Evolutionary conservation across 2,888 invertebrate genomes (phyloP), one percentile per base, ranked within the genome.

Genomic region (Arctia plantaginis): DNA sequence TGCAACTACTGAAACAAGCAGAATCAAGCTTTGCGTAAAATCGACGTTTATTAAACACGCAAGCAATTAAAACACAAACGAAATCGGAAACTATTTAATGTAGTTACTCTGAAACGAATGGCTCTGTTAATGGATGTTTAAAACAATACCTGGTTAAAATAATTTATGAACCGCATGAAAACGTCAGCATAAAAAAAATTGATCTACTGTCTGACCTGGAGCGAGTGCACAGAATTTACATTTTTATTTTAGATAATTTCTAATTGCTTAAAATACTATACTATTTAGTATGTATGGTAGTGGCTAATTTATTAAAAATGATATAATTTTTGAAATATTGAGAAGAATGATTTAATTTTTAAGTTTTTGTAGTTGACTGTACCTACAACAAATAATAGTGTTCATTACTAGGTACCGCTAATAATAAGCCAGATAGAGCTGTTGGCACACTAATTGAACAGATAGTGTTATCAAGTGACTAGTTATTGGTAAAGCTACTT

Each of bases 381-480:
- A 89, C 86, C 71, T 89, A 88, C 85, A 73, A 69, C 79, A 77
- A 75, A 82, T 80, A 75, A 78, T 82, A 77, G 70, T 78, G 80
- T 83, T 87, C 83, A 83, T 88, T 89, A 88, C 84, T 86, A 90
- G 67, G 41, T 88, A 88, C 86, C 86, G 87, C 86, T 87, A 87
- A 89, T 89, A 90, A 91, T 91, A 90, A 89, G 88, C 88, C 89
- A 92, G 93, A 94, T 93, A 94, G 89, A 88, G 86, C 83, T 93
- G 92, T 94, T 93, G 93, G 92, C 93, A 93, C 87, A 90, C 90
- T 93, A 92, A 93, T 93, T 90, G 87, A 85, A 84, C 86, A 88
- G 95, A 94, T 94, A 94, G 92, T 86, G 89, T 90, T 94, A 95
- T 94, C 94, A 91, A 89, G 76, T 78, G 79, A 78, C 81, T 81